Evolutionary conservation across 1,140 invertebrate genomes (phyloP).

Genomic region (Batillaria attramentaria): DNA sequence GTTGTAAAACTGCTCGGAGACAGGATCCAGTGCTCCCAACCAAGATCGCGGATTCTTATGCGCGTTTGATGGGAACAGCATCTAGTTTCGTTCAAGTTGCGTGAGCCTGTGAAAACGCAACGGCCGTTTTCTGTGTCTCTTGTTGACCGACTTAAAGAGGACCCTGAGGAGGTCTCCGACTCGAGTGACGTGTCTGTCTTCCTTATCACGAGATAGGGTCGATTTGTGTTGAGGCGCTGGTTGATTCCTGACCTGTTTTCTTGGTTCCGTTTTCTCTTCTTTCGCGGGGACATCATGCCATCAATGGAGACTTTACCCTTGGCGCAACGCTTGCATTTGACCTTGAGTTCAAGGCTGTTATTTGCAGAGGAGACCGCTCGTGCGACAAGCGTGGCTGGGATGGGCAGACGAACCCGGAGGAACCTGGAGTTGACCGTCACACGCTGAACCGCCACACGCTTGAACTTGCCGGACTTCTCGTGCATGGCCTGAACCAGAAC

Average conservation of each 20-base stretch:
- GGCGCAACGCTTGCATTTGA: constrained; percentile 18
- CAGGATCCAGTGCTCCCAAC: constrained; percentile 28
- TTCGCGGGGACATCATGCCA: neutral
- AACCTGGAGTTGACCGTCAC: constrained; percentile 5
- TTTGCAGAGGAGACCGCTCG: constrained; percentile 16
- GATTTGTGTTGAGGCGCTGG: constrained; percentile 18
- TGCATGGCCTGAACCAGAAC: constrained; percentile 7
- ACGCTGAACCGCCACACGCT: constrained; percentile 22
- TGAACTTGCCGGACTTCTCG: constrained; percentile 19
- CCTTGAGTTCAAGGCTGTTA: constrained; percentile 4
- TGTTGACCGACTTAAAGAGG: neutral
- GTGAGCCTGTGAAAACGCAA: neutral
- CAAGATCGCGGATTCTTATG: constrained; percentile 7
- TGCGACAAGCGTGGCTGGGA: constrained; percentile 19
- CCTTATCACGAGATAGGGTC: constrained; percentile 22
- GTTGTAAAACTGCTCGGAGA: constrained; percentile 14
- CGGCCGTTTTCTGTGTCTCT: neutral
- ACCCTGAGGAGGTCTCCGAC: neutral
- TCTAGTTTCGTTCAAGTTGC: neutral
- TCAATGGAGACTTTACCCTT: constrained; percentile 15
- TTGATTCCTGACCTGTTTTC: no score
- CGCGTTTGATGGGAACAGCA: constrained; percentile 10
- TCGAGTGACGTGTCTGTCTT: neutral
- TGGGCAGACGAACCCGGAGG: constrained; percentile 6
- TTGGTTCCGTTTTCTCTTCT: neutral